A percentile compares a stretch with the other conserved stretches of the same genome.
These are phyloP conservation scores for Cheiracanthium punctorium DNA, from an alignment of 2,888 invertebrate species.

Conservation along the genomic window DNA sequence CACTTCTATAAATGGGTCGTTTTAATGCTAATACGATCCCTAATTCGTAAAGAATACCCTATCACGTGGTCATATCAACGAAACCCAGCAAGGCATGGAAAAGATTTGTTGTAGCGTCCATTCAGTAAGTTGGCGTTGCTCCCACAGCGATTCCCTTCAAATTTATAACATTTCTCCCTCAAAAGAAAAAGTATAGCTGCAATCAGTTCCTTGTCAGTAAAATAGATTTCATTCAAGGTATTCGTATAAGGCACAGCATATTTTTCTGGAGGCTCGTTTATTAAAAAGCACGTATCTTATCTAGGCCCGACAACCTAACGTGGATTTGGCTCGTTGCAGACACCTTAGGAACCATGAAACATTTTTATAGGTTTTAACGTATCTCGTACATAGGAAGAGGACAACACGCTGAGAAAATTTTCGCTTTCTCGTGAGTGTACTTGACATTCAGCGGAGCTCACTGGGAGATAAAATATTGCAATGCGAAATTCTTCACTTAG, in stretches of 20 bases:
- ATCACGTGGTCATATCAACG: constrained; percentile 40
- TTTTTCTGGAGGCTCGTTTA: constrained; percentile 23
- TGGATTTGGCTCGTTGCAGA: constrained; percentile 45
- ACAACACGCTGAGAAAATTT: constrained; percentile 53
- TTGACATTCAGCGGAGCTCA: constrained; percentile 17
- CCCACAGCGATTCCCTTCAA: constrained; percentile 56
- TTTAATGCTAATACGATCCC: constrained; percentile 39
- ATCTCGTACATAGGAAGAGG: constrained; percentile 58
- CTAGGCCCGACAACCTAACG: constrained; percentile 39
- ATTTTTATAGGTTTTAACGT: constrained; percentile 62
- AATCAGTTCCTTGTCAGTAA: constrained; percentile 66
- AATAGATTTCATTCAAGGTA: constrained; percentile 66
- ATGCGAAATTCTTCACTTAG: constrained; percentile 65
- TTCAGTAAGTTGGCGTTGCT: constrained; percentile 46
- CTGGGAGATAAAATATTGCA: constrained; percentile 59
- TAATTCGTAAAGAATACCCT: constrained; percentile 27
- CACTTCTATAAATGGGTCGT: not conserved
- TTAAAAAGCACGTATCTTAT: constrained; percentile 60
- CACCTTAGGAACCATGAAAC: constrained; percentile 61
- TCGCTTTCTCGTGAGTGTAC: constrained; percentile 26
- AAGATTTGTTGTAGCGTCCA: constrained; percentile 59
- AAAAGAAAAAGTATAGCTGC: constrained; percentile 52
- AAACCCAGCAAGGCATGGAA: constrained; percentile 34
- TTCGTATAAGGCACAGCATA: constrained; percentile 54
- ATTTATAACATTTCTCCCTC: constrained; percentile 49